phyloP scores from a whole-genome alignment of 2,113 vertebrate species.

The Dryoscopus gambensis region DNA sequence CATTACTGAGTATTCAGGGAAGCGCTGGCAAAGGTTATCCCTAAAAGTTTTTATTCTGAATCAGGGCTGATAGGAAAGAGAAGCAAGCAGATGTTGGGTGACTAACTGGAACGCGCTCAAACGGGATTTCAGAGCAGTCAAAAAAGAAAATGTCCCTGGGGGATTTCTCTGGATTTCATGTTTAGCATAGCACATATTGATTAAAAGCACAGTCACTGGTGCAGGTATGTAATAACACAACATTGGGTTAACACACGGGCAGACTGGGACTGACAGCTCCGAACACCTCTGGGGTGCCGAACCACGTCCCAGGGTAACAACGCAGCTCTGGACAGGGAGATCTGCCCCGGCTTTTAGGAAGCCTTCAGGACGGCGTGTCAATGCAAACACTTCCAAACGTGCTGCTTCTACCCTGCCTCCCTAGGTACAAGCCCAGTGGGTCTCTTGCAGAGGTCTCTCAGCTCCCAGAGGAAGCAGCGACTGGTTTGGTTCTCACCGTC shows the following conservation, averaged over 20 bases:
- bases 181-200: background rate
- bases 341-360: background rate
- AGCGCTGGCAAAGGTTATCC: background rate
- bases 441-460: background rate
- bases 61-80: background rate
- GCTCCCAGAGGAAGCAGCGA: background rate
- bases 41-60: background rate
- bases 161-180: background rate
- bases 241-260: background rate
- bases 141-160: background rate
- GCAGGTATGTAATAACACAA: background rate
- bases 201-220: background rate
- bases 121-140: background rate
- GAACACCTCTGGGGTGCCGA: background rate
- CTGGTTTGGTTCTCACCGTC: background rate
- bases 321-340: background rate
- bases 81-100: background rate
- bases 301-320: fast-evolving
- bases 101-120: background rate
- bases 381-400: background rate
- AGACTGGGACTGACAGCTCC: background rate
- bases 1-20: background rate
- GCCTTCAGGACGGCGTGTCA: background rate
- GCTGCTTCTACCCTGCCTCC: background rate
- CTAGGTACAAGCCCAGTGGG: background rate